Base-by-base conservation (phyloP, 1,140 invertebrate species). In the Aethina tumida region DNA sequence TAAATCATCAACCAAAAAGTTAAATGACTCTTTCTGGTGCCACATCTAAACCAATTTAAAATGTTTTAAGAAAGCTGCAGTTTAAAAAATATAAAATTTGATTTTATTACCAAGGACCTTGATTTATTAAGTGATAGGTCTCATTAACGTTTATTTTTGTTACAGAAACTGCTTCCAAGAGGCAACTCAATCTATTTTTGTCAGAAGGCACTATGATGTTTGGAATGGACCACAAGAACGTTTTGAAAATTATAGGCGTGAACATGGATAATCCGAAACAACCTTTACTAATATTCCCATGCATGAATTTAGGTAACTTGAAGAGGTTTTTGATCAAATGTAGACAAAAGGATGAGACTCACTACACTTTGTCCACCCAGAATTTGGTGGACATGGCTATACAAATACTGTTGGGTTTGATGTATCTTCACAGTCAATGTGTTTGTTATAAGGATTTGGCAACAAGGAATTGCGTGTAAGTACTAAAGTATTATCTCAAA, bases 381-480 rank as follows among this genome's bases (percentile, higher is more conserved):
- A 89, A 94, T 53, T 66, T 96, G 31, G 89, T 96, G 0, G 84
- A 89, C 52, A 79, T 96, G 63, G 87, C 84, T 13, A 78, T 91
- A 20, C 89, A 94, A 61, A 77, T 90, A 25, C 80, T 85, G 17
- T 74, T 84, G 49, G 93, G 86, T 1, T 66, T 96, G 33, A 80
- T 86, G 42, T 94, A 90, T 62, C 69, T 97, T 36, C 93, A 97
- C 56, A 79, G 85, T 9, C 81, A 89, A 50, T 76, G 82, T 37
- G 70, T 97, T 14, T 70, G 94, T 15, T 92, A 97, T 58, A 84
- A 84, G 62, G 93, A 97, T 60, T 70, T 97, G 28, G 88, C 91
- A 7, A 78, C 84, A 10, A 79, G 90, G 55, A 94, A 94, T 66
- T 93, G 87, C 64, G 72, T 86, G 75, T 88, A 77, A 76, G 81